Base-by-base conservation (phyloP, 2,888 invertebrate genomes). In the Papilio gigon region DNA sequence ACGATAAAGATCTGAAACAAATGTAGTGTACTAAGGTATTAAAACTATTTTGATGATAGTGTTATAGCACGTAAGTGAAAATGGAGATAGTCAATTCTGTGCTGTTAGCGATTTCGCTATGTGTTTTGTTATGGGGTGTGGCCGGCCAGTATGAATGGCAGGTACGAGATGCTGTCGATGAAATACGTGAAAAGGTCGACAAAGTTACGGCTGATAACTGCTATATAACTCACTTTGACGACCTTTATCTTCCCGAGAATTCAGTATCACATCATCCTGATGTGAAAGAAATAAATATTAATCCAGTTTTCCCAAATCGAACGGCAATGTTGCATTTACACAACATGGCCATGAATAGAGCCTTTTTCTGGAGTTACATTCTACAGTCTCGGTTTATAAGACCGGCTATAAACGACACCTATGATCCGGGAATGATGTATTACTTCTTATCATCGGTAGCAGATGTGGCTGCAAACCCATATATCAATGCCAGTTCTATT, bases 341-440 rank as follows among this genome's bases (percentile, higher is more conserved):
- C 85, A 99, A 99, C 85, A 96, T 98, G 95, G 99, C 98, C n/a
- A 92, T 98, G 83, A 98, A 96, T 84, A 92, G 99, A 76, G 98
- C 98, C 0, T 99, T 98, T 87, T 99, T 97, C 86, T 98, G 97
- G 96, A 98, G 98, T 85, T 98, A 97, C 77, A 97, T 98, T 69
- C 93, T 98, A 0, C 98, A 98, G 83, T 97, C 97, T 30, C 93
- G 98, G 72, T 97, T 97, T 77, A 97, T 97, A 75, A 93, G 97
- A 33, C 97, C 97, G 0, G 97, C 97, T 0, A 97, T 97, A 25
- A 97, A 97, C 82, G 97, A 97, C 79, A 97, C 97, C 0, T 97
- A 97, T 77, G 98, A 99, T 88, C 99, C 99, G 0, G 99, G 99
- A 65, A 97, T 99, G 95, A 98, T 98, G 97, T 99, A 99, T 82